Base-by-base conservation (phyloP, 2,113 vertebrate species). In the Fregetta grallaria region DNA sequence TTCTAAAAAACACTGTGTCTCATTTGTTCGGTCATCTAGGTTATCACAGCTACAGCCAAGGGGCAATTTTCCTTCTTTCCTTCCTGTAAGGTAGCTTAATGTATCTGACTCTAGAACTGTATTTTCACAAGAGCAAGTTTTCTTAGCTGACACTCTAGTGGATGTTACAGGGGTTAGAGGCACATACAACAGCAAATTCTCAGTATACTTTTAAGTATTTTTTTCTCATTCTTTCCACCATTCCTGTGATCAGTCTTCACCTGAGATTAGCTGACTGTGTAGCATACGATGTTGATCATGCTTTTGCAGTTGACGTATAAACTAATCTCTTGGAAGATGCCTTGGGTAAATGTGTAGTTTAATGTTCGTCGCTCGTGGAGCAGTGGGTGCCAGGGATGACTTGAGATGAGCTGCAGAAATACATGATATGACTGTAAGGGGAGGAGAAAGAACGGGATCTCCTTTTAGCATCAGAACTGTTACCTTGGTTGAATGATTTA, bases 341-440 rank as follows among this genome's bases (percentile, higher is more conserved):
- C 8, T 58, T 68, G 45, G 18, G 14, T 86, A 63, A 86, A 61
- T 23, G 12, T 56, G 23, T 85, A 47, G 44, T 72, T 88, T 63
- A 67, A 21, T 0, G 2, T 55, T 71, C 1, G 2, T 38, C 67
- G 42, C 56, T 85, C 4, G 1, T 61, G 26, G 30, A 62, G 66
- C 27, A 40, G 3, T 25, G 10, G 20, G 6, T 12, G 32, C 56
- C 27, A 49, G 85, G 34, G 56, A 19, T 85, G 50, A n/a, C 22
- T 85, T 74, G 73, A 79, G 29, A 42, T 62, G 55, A 93, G n/a
- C 61, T 90, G 20, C 26, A 30, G 52, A 90, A 95, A 70, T 62
- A 62, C 7, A 5, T 75, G 27, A 9, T 44, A 10, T 62, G 36
- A 25, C 13, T 61, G 12, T 56, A 73, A 70, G 22, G 15, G 29